A percentile compares a stretch with the other conserved stretches of the same genome.
These are phyloP conservation scores for Ectropis crepuscularia DNA, from an alignment of 2,888 invertebrate genomes.

Conservation along the genomic window DNA sequence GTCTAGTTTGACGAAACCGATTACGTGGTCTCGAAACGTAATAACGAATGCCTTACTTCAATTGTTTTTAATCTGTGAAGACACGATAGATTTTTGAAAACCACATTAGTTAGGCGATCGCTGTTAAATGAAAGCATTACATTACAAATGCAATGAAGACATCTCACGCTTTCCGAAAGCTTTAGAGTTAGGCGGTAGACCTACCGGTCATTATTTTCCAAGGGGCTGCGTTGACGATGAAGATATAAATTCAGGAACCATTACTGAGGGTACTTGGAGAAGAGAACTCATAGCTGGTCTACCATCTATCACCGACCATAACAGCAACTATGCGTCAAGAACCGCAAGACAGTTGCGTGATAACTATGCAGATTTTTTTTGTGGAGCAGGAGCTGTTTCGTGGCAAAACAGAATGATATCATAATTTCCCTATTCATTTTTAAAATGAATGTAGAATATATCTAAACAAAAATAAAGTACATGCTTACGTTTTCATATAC, in stretches of 20 bases:
- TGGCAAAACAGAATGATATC: slow-evolving; percentile 24
- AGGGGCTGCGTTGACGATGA: slow-evolving; percentile 22
- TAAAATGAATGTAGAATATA: no score
- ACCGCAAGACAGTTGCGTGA: slow-evolving; percentile 13
- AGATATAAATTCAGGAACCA: no score
- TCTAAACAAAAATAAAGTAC: slow-evolving; percentile 6
- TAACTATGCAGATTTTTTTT: slow-evolving; percentile 22
- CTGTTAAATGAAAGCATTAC: no score
- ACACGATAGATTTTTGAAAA: no score
- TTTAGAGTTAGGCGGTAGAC: no score
- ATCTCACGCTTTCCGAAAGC: no score
- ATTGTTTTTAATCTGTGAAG: no score
- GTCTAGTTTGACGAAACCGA: no score
- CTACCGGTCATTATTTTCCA: background rate
- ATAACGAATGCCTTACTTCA: no score
- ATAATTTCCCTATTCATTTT: background rate
- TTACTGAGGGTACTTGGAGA: slow-evolving; percentile 25
- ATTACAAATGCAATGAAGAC: no score
- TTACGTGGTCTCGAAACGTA: no score
- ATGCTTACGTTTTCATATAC: slow-evolving; percentile 22
- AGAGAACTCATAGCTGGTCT: slow-evolving; percentile 31
- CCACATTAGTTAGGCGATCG: no score
- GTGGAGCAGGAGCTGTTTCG: slow-evolving; percentile 33
- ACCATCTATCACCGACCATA: slow-evolving; percentile 34
- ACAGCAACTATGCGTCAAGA: slow-evolving; percentile 19